phyloP scores from a whole-genome alignment of 2,113 vertebrate species.

The Stercorarius parasiticus region DNA sequence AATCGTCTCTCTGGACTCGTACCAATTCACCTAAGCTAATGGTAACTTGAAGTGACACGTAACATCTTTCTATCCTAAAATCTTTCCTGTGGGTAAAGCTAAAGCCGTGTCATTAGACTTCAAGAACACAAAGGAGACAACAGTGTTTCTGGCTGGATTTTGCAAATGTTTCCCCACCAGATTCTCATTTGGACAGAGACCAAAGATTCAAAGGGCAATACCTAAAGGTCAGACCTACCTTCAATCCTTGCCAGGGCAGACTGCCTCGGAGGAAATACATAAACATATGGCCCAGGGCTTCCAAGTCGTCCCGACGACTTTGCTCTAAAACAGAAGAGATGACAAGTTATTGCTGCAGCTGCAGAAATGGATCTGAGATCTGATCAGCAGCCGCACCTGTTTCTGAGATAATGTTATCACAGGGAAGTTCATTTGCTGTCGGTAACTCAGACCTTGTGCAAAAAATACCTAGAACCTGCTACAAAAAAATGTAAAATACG shows the following conservation, averaged over 20 bases:
- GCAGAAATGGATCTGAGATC: constrained; percentile 14
- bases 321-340: constrained; percentile 83
- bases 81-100: background rate
- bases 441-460: background rate
- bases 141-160: background rate
- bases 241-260: constrained; percentile 97
- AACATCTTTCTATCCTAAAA: background rate
- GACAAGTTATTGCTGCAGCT: constrained; percentile 45
- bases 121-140: background rate
- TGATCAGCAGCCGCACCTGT: background rate
- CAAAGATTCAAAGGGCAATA: background rate
- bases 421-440: background rate
- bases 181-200: background rate
- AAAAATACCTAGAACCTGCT: background rate
- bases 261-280: constrained; percentile 99
- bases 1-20: background rate
- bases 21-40: background rate
- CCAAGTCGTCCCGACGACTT: constrained; percentile 97
- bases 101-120: background rate
- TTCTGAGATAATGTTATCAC: background rate
- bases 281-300: constrained; percentile 99
- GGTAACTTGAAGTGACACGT: background rate
- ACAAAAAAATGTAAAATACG: background rate
- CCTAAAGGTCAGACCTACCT: constrained; percentile 78
- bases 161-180: background rate